These are phyloP conservation scores for Euura saliciscinereae DNA, from an alignment of 1,140 invertebrate genomes.

Conservation along the genomic window DNA sequence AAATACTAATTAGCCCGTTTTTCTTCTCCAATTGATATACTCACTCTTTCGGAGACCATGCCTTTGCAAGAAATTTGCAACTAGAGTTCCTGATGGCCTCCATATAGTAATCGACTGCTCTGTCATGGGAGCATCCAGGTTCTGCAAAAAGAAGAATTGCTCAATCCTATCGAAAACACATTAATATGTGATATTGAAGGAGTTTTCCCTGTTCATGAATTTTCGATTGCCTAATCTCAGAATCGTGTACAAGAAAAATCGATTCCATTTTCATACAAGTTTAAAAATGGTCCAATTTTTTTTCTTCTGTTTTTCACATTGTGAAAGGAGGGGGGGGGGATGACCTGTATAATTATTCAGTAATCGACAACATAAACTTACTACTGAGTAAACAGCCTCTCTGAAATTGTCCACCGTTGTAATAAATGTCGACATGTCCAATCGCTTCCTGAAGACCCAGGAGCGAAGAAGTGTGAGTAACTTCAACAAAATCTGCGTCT, in stretches of 20 bases:
- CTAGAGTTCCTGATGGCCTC: constrained; percentile 1
- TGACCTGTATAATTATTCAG: too few species aligned
- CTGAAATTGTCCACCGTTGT: constrained; percentile 20
- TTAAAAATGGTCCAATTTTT: too few species aligned
- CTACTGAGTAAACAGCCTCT: constrained; percentile 4
- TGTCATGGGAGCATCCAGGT: constrained; percentile 8
- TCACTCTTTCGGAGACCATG: neutral
- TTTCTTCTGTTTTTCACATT: too few species aligned
- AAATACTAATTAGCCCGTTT: too few species aligned
- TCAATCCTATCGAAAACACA: neutral
- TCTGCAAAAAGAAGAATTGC: neutral
- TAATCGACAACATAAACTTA: neutral
- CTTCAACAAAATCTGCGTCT: constrained; percentile 70
- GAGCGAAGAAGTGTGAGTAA: constrained; percentile 68
- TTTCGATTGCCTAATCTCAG: too few species aligned
- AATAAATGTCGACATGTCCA: constrained; percentile 63
- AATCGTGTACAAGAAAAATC: too few species aligned
- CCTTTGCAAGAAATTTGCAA: neutral
- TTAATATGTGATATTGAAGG: neutral
- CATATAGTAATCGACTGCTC: constrained; percentile 1
- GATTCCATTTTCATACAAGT: too few species aligned
- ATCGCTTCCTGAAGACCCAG: constrained; percentile 58
- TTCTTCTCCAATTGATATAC: neutral
- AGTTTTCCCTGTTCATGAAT: too few species aligned
- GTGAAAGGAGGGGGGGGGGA: too few species aligned